Base-by-base conservation (phyloP, 2,113 vertebrate species). In the Clupea harengus region DNA sequence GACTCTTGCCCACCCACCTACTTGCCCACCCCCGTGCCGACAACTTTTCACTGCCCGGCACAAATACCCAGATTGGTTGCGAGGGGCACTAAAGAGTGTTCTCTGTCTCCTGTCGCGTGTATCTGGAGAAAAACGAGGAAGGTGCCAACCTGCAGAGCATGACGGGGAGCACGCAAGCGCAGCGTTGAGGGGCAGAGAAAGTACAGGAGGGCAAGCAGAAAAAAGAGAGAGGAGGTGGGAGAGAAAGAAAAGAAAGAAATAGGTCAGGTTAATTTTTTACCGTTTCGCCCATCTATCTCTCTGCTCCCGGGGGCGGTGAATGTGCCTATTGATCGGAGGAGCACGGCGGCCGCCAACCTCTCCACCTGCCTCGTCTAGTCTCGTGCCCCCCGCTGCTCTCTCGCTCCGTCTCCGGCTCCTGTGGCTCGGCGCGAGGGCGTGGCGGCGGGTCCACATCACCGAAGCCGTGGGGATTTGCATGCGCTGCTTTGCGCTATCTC, bases 301-400 rank as follows among this genome's bases (percentile, higher is more conserved):
- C 83, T 82, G 85, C 84, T 86, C 82, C 88, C 80, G 87, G 75
- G 44, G 88, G 85, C 88, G 7, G 45, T 83, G 88, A 92, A 88
- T 86, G 88, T 88, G 85, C 81, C 88, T 86, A 92, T 92, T 93
- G 92, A 93, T 94, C 84, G 64, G 25, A 28, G 64, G 8, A 25
- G 11, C 64, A 72, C n/a, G 25, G 46, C 25, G 3, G 11, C 52
- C 82, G 17, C 82, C 49, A 9, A 11, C 18, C 39, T 44, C 2
- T 81, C 81, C 25, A 11, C 50, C 18, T 64, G 20, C 13, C 52
- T 54, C 52, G 9, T 11, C 13, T 11, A 0, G 17, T 54, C 52
- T 54, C 52, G 3, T 11, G 3, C 47, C 10, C 47, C 10, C 47
- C 10, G 6, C 10, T 49, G 6, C 47, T 1, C 6, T 49, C 47